A percentile compares a stretch with the other conserved stretches of the same genome.
These are phyloP conservation scores for Abrostola triplasia DNA, from an alignment of 2,888 invertebrate genomes.

Conservation along the genomic window DNA sequence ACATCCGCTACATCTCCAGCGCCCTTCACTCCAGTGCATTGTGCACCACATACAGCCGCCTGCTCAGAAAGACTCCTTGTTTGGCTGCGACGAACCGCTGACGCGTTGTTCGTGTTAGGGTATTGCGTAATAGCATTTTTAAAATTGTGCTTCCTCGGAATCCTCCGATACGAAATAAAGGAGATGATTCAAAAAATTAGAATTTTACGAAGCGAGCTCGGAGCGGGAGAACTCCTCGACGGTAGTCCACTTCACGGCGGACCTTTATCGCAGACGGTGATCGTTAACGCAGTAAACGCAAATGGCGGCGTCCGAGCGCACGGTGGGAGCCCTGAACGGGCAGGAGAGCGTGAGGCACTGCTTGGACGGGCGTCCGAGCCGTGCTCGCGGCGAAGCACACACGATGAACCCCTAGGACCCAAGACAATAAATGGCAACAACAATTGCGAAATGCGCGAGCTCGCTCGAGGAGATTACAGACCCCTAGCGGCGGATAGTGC, in stretches of 20 bases:
- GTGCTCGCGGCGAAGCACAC: constrained; percentile 79
- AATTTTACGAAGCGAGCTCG: constrained; percentile 91
- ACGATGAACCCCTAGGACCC: constrained; percentile 86
- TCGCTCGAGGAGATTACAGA: constrained; percentile 87
- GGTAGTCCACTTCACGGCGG: constrained; percentile 84
- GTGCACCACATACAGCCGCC: constrained; percentile 87
- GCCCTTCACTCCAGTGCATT: constrained; percentile 79
- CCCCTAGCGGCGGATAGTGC: constrained; percentile 86
- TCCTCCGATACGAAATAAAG: constrained; percentile 94
- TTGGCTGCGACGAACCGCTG: constrained; percentile 94
- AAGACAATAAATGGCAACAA: constrained; percentile 92
- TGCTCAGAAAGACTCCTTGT: constrained; percentile 92
- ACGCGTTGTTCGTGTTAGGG: constrained; percentile 93
- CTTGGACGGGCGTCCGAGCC: constrained; percentile 85
- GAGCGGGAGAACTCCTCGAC: constrained; percentile 84
- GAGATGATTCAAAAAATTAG: constrained; percentile 97
- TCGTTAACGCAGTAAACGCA: constrained; percentile 86
- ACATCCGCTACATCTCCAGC: constrained; percentile 75
- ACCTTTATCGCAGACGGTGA: constrained; percentile 83
- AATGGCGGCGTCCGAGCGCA: constrained; percentile 89
- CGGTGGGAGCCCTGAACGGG: constrained; percentile 86
- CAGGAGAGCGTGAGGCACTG: constrained; percentile 89
- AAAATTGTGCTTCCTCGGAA: constrained; percentile 96
- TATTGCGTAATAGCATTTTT: constrained; percentile 96
- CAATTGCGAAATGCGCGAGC: constrained; percentile 93